phyloP scores from a whole-genome alignment of 2,113 vertebrate genomes.

The Nematolebias whitei region DNA sequence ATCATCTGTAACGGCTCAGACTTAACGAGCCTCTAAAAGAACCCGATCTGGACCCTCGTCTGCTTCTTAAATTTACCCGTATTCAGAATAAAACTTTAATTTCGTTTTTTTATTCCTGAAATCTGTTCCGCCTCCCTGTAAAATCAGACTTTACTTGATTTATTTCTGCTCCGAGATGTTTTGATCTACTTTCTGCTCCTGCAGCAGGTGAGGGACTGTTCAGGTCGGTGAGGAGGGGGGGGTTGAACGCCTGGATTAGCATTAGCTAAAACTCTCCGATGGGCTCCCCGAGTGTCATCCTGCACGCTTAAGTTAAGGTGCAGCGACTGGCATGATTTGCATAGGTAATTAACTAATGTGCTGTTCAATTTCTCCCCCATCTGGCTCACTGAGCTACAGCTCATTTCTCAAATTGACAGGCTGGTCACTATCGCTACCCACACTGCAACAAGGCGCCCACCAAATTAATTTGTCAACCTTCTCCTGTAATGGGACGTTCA shows the following conservation, averaged over 20 bases:
- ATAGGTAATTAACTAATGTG: constrained; percentile 86
- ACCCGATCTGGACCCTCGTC: not conserved
- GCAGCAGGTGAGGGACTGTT: constrained; percentile 40
- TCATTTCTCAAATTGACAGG: constrained; percentile 86
- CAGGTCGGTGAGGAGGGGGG: not conserved
- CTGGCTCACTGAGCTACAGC: constrained; percentile 77
- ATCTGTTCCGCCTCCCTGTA: not conserved
- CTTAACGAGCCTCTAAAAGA: too few relatives aligned
- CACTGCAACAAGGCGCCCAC: constrained; percentile 77
- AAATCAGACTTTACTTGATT: not conserved
- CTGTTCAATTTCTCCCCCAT: constrained; percentile 81
- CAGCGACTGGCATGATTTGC: constrained; percentile 78
- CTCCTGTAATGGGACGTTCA: constrained; percentile 82
- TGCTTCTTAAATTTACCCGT: not conserved
- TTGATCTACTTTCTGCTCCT: constrained; percentile 31
- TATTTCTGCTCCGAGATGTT: not conserved
- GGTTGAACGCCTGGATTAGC: constrained; percentile 59
- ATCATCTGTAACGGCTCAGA: not conserved
- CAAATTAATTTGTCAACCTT: constrained; percentile 85
- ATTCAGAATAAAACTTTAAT: not conserved
- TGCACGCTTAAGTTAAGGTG: constrained; percentile 79
- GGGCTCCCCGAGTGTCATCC: constrained; percentile 71
- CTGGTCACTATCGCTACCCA: constrained; percentile 79
- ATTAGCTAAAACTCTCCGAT: constrained; percentile 73
- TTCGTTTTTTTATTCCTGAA: not conserved